A percentile compares a stretch with the other conserved stretches of the same genome.
phyloP scores from a whole-genome alignment of 1,140 invertebrate genomes.

The Cotesia glomerata region DNA sequence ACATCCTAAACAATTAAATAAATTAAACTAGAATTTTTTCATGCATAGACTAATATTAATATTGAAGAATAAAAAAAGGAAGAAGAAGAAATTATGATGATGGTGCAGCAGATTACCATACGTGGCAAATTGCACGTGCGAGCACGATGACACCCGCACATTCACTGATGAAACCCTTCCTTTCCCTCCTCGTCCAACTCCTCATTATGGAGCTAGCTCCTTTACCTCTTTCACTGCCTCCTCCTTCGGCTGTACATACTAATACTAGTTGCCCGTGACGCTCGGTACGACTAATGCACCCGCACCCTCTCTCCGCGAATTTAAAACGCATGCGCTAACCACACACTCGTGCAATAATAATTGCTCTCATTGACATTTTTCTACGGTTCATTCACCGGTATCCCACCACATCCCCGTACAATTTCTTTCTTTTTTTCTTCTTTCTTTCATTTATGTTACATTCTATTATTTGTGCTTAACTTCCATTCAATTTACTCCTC shows the following conservation, averaged over 20 bases:
- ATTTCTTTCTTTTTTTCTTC: not conserved
- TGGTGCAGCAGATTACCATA: not conserved
- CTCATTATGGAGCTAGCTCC: not conserved
- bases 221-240: conserved; percentile 3
- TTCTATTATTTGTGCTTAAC: not conserved
- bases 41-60: no score
- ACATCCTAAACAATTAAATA: no score
- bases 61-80: no score
- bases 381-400: conserved; percentile 53
- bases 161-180: not conserved
- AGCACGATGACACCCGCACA: not conserved
- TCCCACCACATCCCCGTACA: not conserved
- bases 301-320: conserved; percentile 24
- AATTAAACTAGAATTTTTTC: no score
- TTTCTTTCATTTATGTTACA: not conserved
- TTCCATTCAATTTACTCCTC: not conserved
- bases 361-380: conserved; percentile 55
- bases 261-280: conserved; percentile 4
- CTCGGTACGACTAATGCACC: conserved; percentile 15
- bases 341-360: conserved; percentile 50
- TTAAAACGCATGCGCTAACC: conserved; percentile 27
- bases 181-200: not conserved
- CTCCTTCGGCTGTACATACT: conserved; percentile 11
- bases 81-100: not conserved
- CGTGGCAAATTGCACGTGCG: conserved; percentile 2